Conservation (phyloP, 2,888 invertebrate genomes). For the Harpalus rufipes region DNA sequence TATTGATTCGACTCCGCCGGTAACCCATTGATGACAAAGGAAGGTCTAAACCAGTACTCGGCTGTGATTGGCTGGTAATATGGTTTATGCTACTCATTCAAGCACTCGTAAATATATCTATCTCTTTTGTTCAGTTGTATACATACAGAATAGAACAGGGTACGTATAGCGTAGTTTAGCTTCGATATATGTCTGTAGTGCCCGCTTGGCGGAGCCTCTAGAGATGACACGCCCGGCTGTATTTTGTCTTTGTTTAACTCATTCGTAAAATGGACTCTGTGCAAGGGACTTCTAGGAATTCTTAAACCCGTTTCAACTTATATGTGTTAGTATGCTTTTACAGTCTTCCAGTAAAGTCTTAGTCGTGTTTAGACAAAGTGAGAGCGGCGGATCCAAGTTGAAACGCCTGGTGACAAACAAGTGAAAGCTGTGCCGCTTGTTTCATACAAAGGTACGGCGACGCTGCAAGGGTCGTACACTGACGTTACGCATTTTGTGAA, state of each 20-base stretch:
- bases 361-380: conserved; percentile 60
- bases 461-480: conserved; percentile 70
- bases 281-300: background rate
- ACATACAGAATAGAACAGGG: conserved; percentile 68
- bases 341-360: conserved; percentile 71
- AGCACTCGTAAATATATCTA: conserved; percentile 68
- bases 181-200: conserved; percentile 61
- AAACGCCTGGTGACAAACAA: conserved; percentile 65
- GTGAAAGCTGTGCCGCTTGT: conserved; percentile 24
- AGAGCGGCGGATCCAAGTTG: conserved; percentile 69
- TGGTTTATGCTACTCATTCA: conserved; percentile 75
- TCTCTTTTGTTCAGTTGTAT: conserved; percentile 70
- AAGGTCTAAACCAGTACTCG: conserved; percentile 81
- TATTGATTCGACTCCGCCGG: conserved; percentile 79
- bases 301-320: conserved; percentile 68
- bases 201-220: conserved; percentile 44
- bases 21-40: conserved; percentile 87
- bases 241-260: conserved; percentile 9
- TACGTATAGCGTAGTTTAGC: conserved; percentile 70
- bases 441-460: background rate
- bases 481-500: conserved; percentile 72
- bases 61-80: conserved; percentile 81
- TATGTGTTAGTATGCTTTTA: conserved; percentile 74
- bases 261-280: background rate
- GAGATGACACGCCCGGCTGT: background rate